phyloP scores from a whole-genome alignment of 53 echinoderm and acorn worm species.

The Patiria pectinifera region DNA sequence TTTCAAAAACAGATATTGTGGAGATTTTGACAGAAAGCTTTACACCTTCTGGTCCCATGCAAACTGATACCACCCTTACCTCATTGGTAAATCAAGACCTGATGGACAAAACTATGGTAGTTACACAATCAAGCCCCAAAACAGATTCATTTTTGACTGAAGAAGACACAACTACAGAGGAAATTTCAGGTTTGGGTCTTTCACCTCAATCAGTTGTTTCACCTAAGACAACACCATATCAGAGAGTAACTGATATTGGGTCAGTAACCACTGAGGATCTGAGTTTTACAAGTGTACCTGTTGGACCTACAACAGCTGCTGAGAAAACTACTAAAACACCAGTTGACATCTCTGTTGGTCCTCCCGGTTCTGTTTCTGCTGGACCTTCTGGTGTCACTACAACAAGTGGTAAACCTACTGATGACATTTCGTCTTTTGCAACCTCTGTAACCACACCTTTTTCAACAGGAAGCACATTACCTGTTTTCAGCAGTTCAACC shows the following conservation, averaged over 20 bases:
- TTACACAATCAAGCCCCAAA: not conserved
- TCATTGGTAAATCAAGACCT: not conserved
- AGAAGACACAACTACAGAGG: not conserved
- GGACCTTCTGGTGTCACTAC: not conserved
- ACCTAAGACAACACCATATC: not conserved
- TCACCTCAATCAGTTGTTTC: not conserved
- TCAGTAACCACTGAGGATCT: not conserved
- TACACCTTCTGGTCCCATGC: not conserved
- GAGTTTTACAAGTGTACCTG: slow-evolving; percentile 6
- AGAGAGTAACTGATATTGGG: not conserved
- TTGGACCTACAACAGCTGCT: not conserved
- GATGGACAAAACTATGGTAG: not conserved
- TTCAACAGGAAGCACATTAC: not conserved
- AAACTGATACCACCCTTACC: not conserved
- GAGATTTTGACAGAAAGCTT: not conserved
- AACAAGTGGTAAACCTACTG: not conserved
- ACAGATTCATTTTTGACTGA: not conserved
- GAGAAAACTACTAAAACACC: not conserved
- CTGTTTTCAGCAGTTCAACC: not conserved
- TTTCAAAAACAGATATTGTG: not conserved
- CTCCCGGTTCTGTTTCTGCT: not conserved
- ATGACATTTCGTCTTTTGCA: not conserved
- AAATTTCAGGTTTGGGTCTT: not conserved
- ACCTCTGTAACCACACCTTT: not conserved
- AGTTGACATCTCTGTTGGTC: slow-evolving; percentile 2